Conservation (phyloP, 2,797 vertebrate genomes). For the Rachycentron canadum region DNA sequence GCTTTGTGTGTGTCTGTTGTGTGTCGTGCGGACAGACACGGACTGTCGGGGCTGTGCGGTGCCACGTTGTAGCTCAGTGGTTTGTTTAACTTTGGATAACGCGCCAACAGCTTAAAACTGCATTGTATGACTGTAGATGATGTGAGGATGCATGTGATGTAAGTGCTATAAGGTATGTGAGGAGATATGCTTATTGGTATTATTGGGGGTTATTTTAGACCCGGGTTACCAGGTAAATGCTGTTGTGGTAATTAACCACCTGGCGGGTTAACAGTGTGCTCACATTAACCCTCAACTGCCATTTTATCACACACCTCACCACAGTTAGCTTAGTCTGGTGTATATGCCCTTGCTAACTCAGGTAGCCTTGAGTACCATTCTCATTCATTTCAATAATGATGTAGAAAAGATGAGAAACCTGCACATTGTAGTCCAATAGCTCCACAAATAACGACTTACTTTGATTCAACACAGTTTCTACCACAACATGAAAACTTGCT, state of each 20-base stretch:
- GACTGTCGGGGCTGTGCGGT: background rate
- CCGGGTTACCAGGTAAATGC: background rate
- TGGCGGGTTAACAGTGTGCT: background rate
- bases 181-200: background rate
- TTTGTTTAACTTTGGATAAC: background rate
- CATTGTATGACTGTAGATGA: background rate
- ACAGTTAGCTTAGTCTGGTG: too few species aligned
- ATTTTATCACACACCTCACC: too few species aligned
- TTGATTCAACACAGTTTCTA: background rate
- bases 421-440: background rate
- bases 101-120: background rate
- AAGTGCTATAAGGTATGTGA: background rate
- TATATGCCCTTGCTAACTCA: background rate
- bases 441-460: too few species aligned
- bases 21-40: background rate
- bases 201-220: slow-evolving; percentile 27
- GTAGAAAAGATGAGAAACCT: background rate
- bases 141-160: rapidly evolving
- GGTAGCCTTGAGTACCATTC: background rate
- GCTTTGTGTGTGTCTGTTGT: too few species aligned
- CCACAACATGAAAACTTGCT: background rate
- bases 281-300: background rate
- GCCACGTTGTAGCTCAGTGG: background rate
- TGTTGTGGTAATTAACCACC: slow-evolving; percentile 10
- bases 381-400: background rate